Conservation (phyloP, 2,797 vertebrate species). For the Pampus argenteus region DNA sequence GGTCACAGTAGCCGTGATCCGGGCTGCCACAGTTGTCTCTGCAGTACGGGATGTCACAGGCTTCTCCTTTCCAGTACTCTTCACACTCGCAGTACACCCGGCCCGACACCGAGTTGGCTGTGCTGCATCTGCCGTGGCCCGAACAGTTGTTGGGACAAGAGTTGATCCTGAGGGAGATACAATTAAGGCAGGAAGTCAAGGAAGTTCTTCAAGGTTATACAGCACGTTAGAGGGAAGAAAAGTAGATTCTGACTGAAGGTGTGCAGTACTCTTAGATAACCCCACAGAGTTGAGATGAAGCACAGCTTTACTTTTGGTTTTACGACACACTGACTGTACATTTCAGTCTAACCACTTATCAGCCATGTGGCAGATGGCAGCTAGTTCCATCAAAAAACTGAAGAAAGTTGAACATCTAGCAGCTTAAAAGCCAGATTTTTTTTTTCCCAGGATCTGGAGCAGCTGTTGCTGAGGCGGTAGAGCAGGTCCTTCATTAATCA, state of each 20-base stretch:
- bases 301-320: not conserved
- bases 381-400: not conserved
- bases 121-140: conserved; percentile 92
- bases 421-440: too few relatives aligned
- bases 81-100: conserved; percentile 94
- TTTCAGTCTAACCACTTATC: not conserved
- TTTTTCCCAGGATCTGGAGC: too few relatives aligned
- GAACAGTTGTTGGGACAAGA: conserved; percentile 98
- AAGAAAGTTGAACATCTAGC: not conserved
- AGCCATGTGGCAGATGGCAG: not conserved
- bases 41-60: conserved; percentile 95
- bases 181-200: conserved; percentile 4
- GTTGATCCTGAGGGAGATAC: conserved; percentile 87
- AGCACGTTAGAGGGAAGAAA: not conserved
- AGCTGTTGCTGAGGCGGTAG: too few relatives aligned
- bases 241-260: not conserved
- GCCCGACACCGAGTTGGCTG: conserved; percentile 85
- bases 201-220: conserved; percentile 20
- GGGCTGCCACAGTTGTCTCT: conserved; percentile 94
- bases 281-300: not conserved
- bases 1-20: conserved; percentile 93
- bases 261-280: not conserved
- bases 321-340: not conserved
- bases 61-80: conserved; percentile 96
- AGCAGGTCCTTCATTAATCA: too few relatives aligned